Base-by-base conservation (phyloP, 2,888 invertebrate genomes). In the Cosmorhoe ocellata region DNA sequence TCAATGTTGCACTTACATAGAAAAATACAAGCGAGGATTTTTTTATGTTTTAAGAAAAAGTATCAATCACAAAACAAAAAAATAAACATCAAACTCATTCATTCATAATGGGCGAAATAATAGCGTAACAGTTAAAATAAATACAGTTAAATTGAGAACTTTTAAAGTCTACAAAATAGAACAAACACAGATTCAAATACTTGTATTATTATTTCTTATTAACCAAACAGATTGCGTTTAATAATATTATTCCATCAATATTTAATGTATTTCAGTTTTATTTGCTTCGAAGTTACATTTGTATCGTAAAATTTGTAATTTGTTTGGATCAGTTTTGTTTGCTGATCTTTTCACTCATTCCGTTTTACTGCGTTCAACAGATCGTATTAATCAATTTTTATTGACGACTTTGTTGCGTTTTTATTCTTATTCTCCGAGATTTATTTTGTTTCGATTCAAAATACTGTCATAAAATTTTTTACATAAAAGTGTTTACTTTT, bases 271-370 rank as follows among this genome's bases (percentile, higher is more conserved):
- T 51, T 37, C 40, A 36, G 40, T 42, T 43, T 33, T 42, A 34
- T 50, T 31, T 38, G 48, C 39, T 33, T 24, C 8, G 34, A 27
- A 50, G 45, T 57, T 51, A 45, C 36, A 52, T 51, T 55, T 38
- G 36, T 38, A 38, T 54, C 55, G 34, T 56, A 54, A 56, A 54
- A 44, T 39, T 41, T 55, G 50, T 46, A 51, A 51, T 50, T 50
- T 31, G 49, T 51, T 42, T 33, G 12, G 26, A 43, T 41, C 38
- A 37, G 24, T 32, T 37, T 44, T 38, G 32, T 49, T 51, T 32
- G 30, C 42, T 48, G 49, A 50, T 50, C 43, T 43, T 38, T 50
- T 50, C 12, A 39, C 43, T 44, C 50, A 37, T 47, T 48, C 36
- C 22, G 22, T 48, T 48, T 48, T 44, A 48, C 39, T 40, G n/a